phyloP scores from a whole-genome alignment of 2,113 vertebrate genomes.

The Apteryx owenii region DNA sequence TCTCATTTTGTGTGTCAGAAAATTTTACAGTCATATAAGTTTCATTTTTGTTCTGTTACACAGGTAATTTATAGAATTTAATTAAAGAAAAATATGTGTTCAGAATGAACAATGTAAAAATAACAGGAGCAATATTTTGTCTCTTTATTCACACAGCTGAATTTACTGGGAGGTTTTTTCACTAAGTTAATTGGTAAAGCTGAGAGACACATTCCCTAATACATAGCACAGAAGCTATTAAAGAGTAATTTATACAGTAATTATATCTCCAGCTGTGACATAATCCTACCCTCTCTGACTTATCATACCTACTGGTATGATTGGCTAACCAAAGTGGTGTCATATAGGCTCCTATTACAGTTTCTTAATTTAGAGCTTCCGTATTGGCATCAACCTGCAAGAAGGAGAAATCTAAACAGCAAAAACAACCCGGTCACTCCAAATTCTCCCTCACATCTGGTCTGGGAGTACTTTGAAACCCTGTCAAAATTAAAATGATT shows the following conservation, averaged over 20 bases:
- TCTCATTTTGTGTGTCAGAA: neutral
- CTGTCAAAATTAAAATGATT: neutral
- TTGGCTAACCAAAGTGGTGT: neutral
- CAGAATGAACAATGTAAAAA: neutral
- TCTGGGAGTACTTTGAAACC: neutral
- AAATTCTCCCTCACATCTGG: neutral
- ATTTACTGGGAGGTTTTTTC: conserved; percentile 16
- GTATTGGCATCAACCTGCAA: neutral
- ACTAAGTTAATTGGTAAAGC: conserved; percentile 49
- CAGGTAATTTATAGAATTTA: neutral
- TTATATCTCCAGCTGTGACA: conserved; percentile 53
- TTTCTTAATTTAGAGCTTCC: neutral
- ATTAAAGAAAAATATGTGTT: conserved; percentile 8
- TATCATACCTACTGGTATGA: neutral
- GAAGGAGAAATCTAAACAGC: neutral
- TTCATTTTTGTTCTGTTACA: neutral
- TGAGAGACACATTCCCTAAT: conserved; percentile 14
- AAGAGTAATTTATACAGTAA: conserved; percentile 59
- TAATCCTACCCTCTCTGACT: conserved; percentile 14
- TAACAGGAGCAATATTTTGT: neutral
- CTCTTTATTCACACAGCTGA: neutral
- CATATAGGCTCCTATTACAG: neutral
- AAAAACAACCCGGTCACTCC: neutral
- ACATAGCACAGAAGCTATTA: conserved; percentile 44
- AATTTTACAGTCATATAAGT: neutral